Percentiles rank a stretch among this genome's conserved stretches.
Evolutionary conservation across 2,888 invertebrate species (phyloP).

Genomic region (Conchocele bisecta): DNA sequence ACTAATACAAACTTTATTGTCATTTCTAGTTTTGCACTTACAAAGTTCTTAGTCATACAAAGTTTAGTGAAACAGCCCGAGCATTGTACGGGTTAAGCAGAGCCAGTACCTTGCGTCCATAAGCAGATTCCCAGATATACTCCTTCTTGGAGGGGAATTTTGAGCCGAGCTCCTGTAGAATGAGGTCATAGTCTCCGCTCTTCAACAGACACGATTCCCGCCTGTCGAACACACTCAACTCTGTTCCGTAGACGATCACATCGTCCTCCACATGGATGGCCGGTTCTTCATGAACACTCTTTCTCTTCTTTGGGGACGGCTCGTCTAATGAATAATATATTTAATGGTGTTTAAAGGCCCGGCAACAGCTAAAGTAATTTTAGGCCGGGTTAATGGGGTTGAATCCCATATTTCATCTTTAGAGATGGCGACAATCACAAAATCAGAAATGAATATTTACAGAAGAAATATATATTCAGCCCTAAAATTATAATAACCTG

Average conservation of each 20-base stretch:
- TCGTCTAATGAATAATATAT: conserved; percentile 67
- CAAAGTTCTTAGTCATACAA: too few species aligned
- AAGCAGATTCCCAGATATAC: conserved; percentile 89
- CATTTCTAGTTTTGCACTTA: too few species aligned
- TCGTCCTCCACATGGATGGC: conserved; percentile 56
- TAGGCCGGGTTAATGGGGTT: too few species aligned
- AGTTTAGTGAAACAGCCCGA: too few species aligned
- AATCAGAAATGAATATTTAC: not conserved
- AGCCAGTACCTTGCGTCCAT: conserved; percentile 86
- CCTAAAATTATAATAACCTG: too few species aligned
- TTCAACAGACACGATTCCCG: conserved; percentile 92
- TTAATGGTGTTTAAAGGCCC: too few species aligned
- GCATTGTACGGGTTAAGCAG: too few species aligned
- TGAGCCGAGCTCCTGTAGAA: conserved; percentile 87
- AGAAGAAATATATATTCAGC: too few species aligned
- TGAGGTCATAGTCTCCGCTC: conserved; percentile 95
- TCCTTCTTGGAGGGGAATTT: conserved; percentile 87
- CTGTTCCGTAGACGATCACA: conserved; percentile 82
- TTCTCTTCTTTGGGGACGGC: conserved; percentile 71
- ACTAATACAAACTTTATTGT: too few species aligned
- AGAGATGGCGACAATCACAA: conserved; percentile 5
- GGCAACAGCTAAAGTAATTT: too few species aligned
- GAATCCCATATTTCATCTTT: too few species aligned
- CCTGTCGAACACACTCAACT: conserved; percentile 94
- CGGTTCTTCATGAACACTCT: conserved; percentile 61